Base-by-base conservation (phyloP, 2,888 invertebrate genomes). In the Cephus nigrinus region DNA sequence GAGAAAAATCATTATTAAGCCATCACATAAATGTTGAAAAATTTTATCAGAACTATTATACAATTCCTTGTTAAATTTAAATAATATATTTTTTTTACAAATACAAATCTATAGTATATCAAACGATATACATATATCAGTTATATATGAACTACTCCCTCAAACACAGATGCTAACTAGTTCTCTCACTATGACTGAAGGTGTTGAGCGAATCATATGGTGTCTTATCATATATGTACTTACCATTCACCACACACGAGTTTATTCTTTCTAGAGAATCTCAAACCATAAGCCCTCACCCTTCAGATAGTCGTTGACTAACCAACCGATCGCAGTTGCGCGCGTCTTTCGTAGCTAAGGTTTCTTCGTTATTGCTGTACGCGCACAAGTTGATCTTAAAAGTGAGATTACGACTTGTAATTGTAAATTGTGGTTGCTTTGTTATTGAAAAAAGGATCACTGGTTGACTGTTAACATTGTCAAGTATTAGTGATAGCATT, bases 301-400 rank as follows among this genome's bases (percentile, higher is more conserved):
- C 80, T 79, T 80, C 73, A 75, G 71, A 74, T 82, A 81, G 81
- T 81, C 79, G 83, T 78, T 35, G 79, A 74, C 81, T 79, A 78
- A 82, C 80, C 72, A 75, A 79, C 75, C 79, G 80, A 76, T 82
- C 75, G 72, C 82, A 81, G 82, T 82, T 78, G 82, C 78, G 78
- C 73, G 55, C 55, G 55, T 55, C 55, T 55, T 75, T 80, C 80
- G 80, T 78, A 78, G 78, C 75, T 82, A 84, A 81, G 84, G 82
- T 80, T 84, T 84, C 83, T 71, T 77, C 33, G 32, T 69, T 55
- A 55, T 55, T 23, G 55, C 55, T 55, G 23, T 23, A 55, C 55
- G 55, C 55, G 55, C 55, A 23, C 55, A 55, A 55, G 55, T 55
- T 55, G 55, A 55, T 55, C 23, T 23, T 23, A 55, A 55, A 15